Conservation (phyloP, 2,797 vertebrate genomes). For the Cynodonichthys magdalenae region DNA sequence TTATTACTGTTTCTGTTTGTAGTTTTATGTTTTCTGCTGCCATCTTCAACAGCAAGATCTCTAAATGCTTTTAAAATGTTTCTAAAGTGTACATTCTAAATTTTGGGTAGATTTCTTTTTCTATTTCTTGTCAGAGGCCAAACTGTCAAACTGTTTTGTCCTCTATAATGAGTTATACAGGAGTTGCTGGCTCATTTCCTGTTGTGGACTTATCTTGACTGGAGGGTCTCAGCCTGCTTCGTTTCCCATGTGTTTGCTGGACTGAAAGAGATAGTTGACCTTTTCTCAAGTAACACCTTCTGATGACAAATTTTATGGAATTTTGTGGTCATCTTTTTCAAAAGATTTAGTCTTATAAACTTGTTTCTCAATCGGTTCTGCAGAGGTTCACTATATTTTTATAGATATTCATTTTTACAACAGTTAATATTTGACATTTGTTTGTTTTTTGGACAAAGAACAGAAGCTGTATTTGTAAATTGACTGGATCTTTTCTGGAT, state of each 20-base stretch:
- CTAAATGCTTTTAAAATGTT: not conserved
- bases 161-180: conserved; percentile 18
- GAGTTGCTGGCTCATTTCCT: conserved; percentile 60
- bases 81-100: not conserved
- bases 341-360: too few species aligned
- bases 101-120: too few species aligned
- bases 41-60: not conserved
- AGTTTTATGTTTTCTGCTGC: not conserved
- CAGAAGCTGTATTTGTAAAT: too few species aligned
- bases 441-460: too few species aligned
- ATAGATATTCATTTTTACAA: too few species aligned
- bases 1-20: too few species aligned
- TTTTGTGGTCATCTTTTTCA: too few species aligned
- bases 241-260: conserved; percentile 11
- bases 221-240: not conserved
- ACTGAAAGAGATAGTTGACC: conserved; percentile 24
- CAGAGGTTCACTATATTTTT: too few species aligned
- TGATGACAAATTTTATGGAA: not conserved
- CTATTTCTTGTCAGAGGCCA: not conserved
- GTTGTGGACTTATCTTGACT: conserved; percentile 51
- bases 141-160: not conserved
- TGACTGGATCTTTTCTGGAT: too few species aligned
- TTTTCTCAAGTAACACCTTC: not conserved
- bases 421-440: too few species aligned
- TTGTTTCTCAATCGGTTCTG: too few species aligned